Base-by-base conservation (phyloP, 2,113 vertebrate species). In the Rostratula benghalensis region DNA sequence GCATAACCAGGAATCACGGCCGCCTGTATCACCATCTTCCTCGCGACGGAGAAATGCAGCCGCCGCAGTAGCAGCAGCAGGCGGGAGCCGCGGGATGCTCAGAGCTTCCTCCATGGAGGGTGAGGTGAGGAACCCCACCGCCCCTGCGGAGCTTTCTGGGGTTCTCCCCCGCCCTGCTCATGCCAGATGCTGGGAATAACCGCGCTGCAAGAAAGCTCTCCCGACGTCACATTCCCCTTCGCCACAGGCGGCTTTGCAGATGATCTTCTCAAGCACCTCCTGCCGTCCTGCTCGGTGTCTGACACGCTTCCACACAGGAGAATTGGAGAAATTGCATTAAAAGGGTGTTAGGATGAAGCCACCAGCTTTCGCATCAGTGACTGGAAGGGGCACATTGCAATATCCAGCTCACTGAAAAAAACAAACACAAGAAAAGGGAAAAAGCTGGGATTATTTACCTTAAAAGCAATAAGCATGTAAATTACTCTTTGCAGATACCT, bases 171-270 rank as follows among this genome's bases (percentile, higher is more conserved):
- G 25, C 25, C 43, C 48, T 1, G 43, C n/a, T 63, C 13, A 0
- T 16, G 30, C 0, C 15, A 54, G 53, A 31, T 1, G 11, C 37
- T 16, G 31, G 2, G 4, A 30, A 14, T 35, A 43, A 75, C 37
- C 1, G 22, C 3, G 9, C 9, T 21, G 27, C 78, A 8, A 8
- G 50, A 69, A 43, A 64, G 83, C 30, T 53, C 39, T 35, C 30
- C n/a, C 1, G 8, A 83, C 4, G 22, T 57, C 77, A 43, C 27
- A 1, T 15, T 64, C 33, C 3, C 3, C 59, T 67, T 30, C 0
- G 2, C 15, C 7, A 1, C 28, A 6, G 1, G 2, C 2, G 2
- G 65, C 61, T 70, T 22, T 10, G 37, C 1, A 3, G 48, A 56
- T 57, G 16, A 61, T 31, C 64, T 61, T 43, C 19, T 11, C 63